Percentiles rank a stretch among this genome's conserved stretches.
These are phyloP conservation scores for Dunckerocampus dactyliophorus DNA, from an alignment of 2,113 vertebrate species.

Conservation along the genomic window DNA sequence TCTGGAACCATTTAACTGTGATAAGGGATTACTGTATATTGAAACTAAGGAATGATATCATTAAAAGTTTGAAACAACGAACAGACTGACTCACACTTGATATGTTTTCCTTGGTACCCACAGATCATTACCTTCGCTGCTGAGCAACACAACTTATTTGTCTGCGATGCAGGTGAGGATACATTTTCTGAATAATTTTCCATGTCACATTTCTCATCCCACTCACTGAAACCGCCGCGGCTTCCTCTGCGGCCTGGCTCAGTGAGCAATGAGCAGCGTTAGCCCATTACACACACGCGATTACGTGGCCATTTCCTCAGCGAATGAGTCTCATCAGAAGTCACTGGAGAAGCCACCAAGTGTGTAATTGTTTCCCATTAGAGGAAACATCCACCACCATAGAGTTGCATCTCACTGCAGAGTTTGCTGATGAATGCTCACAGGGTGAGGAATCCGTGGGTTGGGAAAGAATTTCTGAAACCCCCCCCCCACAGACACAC, in stretches of 20 bases:
- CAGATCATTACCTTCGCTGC: constrained; percentile 1
- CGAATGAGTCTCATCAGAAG: constrained; percentile 72
- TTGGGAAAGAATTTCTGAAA: constrained; percentile 50
- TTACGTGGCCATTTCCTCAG: constrained; percentile 71
- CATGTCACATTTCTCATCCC: constrained; percentile 19
- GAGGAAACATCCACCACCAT: constrained; percentile 56
- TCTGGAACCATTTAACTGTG: too few species aligned
- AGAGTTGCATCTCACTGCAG: constrained; percentile 49
- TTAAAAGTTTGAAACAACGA: not conserved
- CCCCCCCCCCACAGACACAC: constrained; percentile 7
- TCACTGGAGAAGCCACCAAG: constrained; percentile 70
- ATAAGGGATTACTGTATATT: not conserved
- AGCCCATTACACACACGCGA: constrained; percentile 73
- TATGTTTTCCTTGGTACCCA: not conserved
- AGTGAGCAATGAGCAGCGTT: constrained; percentile 73
- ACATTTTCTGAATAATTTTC: not conserved
- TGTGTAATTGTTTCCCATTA: constrained; percentile 78
- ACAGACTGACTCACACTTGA: not conserved
- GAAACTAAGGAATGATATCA: not conserved
- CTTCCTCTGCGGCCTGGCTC: constrained; percentile 43
- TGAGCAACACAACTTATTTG: constrained; percentile 26
- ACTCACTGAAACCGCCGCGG: constrained; percentile 33
- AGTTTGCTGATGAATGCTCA: constrained; percentile 66
- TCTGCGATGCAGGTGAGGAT: constrained; percentile 1
- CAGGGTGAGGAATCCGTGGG: constrained; percentile 38